Evolutionary conservation across 2,797 vertebrate species (phyloP).

Genomic region (Notolepis coatsorum): DNA sequence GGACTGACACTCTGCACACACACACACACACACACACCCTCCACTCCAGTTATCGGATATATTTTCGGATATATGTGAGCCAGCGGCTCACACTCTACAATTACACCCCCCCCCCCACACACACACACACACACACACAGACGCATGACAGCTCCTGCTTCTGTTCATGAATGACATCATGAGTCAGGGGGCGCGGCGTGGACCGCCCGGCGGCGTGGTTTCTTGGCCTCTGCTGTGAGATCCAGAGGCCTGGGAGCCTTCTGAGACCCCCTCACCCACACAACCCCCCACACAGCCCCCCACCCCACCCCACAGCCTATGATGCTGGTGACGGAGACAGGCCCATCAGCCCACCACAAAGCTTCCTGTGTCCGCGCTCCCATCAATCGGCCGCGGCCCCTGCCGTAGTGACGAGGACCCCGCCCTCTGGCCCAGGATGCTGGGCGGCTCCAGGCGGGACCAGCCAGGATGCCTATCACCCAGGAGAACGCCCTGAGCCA

Average conservation of each 20-base stretch:
- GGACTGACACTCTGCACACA: conserved; percentile 39
- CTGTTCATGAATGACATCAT: conserved; percentile 59
- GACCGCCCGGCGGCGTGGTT: conserved; percentile 5
- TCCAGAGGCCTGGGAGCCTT: neutral
- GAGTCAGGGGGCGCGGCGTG: conserved; percentile 21
- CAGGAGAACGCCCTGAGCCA: conserved; percentile 93
- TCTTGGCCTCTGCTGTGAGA: conserved; percentile 20
- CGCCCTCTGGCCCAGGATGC: conserved; percentile 76
- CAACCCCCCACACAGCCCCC: neutral
- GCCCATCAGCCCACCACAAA: conserved; percentile 4
- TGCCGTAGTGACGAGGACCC: conserved; percentile 24
- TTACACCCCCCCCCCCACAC: conserved; percentile 6
- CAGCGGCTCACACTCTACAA: conserved; percentile 13
- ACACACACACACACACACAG: conserved; percentile 4
- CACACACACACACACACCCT: conserved; percentile 9
- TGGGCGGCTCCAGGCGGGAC: conserved; percentile 46
- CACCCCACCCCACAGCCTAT: neutral
- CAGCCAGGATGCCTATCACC: conserved; percentile 92
- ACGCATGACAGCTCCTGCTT: conserved; percentile 3
- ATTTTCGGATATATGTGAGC: no score
- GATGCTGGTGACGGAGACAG: conserved; percentile 42
- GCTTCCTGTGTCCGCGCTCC: conserved; percentile 24
- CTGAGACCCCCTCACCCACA: neutral
- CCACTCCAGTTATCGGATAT: no score
- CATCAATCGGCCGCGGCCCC: conserved; percentile 9